These are phyloP conservation scores for Galago senegalensis DNA, from an alignment of 2,797 vertebrate genomes.

Conservation along the genomic window DNA sequence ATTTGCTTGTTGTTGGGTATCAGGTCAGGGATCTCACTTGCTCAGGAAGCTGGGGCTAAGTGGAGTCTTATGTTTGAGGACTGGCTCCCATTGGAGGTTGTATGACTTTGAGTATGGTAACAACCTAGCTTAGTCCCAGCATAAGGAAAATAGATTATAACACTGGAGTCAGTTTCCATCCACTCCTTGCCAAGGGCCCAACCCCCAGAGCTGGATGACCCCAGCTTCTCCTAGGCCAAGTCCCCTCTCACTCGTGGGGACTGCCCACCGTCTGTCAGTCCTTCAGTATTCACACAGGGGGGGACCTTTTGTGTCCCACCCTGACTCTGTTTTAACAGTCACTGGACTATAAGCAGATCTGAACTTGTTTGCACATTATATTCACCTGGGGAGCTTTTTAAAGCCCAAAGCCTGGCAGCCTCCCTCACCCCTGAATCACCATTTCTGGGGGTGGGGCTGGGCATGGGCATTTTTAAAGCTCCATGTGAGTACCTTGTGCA, in stretches of 20 bases:
- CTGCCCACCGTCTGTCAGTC: not conserved
- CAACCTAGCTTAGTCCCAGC: not conserved
- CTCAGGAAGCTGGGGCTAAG: not conserved
- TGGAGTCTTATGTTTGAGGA: not conserved
- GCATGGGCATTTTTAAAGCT: not conserved
- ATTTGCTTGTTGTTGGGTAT: not conserved
- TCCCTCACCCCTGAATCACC: not conserved
- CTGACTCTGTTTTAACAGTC: not conserved
- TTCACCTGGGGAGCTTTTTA: not conserved
- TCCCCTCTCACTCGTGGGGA: rapidly evolving
- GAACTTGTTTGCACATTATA: not conserved
- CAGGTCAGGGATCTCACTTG: not conserved
- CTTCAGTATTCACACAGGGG: not conserved
- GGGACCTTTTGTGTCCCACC: not conserved
- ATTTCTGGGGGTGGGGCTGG: not conserved
- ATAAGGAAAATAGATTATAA: not conserved
- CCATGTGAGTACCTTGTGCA: not conserved
- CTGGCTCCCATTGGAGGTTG: not conserved
- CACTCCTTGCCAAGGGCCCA: not conserved
- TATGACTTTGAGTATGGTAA: not conserved
- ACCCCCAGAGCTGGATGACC: not conserved
- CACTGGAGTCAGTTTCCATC: not conserved
- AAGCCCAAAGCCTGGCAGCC: not conserved
- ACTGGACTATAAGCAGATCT: not conserved
- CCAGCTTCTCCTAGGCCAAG: not conserved